Conservation (phyloP, 92 coral and sea anemone species). For the Umimayanthus kanabou region DNA sequence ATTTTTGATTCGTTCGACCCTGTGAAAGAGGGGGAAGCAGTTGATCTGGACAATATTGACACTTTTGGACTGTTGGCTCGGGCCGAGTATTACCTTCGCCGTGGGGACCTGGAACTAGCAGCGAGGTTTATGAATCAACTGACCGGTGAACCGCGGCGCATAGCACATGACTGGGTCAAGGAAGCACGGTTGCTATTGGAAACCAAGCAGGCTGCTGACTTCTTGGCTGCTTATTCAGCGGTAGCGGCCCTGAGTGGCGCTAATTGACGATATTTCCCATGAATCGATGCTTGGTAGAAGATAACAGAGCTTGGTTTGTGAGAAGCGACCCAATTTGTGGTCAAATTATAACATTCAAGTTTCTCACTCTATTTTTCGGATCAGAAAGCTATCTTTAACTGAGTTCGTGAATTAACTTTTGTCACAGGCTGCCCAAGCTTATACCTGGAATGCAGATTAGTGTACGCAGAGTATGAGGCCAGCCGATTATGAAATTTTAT, state of each 20-base stretch:
- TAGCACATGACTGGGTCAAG: slow-evolving; percentile 88
- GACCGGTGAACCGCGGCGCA: slow-evolving; percentile 88
- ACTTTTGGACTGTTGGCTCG: slow-evolving; percentile 88
- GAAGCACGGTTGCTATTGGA: slow-evolving; percentile 95
- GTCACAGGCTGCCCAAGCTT: no score
- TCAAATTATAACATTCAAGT: neutral
- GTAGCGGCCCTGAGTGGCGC: slow-evolving; percentile 63
- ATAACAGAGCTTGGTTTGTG: no score
- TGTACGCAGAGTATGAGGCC: no score
- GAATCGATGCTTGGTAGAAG: neutral
- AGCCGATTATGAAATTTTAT: no score
- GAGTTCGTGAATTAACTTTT: neutral
- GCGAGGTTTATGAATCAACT: slow-evolving; percentile 95
- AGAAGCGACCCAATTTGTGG: neutral
- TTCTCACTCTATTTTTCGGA: neutral
- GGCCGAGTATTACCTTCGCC: slow-evolving; percentile 82
- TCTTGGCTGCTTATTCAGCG: slow-evolving; percentile 89
- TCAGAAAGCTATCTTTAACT: neutral
- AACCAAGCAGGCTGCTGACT: slow-evolving; percentile 86
- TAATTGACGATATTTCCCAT: neutral
- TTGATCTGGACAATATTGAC: slow-evolving; percentile 80
- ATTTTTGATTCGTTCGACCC: slow-evolving; percentile 86
- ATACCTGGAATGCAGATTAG: no score
- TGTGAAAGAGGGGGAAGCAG: slow-evolving; percentile 67
- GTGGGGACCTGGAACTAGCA: slow-evolving; percentile 94